Conservation (phyloP, 2,113 vertebrate genomes). For the Columba livia region DNA sequence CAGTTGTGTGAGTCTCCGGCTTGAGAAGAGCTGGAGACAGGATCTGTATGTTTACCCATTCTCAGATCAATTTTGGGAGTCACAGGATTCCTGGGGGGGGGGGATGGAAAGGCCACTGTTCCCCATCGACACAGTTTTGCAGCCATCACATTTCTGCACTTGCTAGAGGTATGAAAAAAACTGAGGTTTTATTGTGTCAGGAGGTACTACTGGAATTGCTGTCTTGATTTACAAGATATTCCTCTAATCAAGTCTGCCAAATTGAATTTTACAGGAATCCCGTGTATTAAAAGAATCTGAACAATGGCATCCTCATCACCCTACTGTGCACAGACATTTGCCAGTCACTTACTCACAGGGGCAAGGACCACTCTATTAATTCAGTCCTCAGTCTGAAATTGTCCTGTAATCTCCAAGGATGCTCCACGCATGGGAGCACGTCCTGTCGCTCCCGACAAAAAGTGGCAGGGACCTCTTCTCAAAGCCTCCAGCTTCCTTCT, state of each 20-base stretch:
- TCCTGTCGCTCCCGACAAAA: not conserved
- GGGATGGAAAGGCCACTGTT: not conserved
- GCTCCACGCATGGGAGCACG: not conserved
- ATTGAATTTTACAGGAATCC: not conserved
- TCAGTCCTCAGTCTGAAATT: not conserved
- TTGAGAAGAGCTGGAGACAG: not conserved
- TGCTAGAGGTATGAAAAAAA: not conserved
- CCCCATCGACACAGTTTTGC: not conserved
- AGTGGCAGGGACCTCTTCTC: not conserved
- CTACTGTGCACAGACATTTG: not conserved
- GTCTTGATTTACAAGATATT: not conserved
- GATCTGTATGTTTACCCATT: not conserved
- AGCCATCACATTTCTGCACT: not conserved
- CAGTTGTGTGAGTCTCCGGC: not conserved
- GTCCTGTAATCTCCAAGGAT: not conserved
- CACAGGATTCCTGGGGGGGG: not conserved
- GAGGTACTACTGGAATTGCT: not conserved
- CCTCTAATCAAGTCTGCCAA: not conserved
- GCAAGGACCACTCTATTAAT: not conserved
- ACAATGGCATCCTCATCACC: not conserved
- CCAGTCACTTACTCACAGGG: not conserved
- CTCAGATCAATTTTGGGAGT: not conserved
- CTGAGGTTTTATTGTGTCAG: accelerated
- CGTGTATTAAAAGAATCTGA: not conserved
- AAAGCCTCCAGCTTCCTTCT: slow-evolving; percentile 21